Conservation (phyloP, 53 echinoderm and acorn worm genomes). For the Stichopus horrens region DNA sequence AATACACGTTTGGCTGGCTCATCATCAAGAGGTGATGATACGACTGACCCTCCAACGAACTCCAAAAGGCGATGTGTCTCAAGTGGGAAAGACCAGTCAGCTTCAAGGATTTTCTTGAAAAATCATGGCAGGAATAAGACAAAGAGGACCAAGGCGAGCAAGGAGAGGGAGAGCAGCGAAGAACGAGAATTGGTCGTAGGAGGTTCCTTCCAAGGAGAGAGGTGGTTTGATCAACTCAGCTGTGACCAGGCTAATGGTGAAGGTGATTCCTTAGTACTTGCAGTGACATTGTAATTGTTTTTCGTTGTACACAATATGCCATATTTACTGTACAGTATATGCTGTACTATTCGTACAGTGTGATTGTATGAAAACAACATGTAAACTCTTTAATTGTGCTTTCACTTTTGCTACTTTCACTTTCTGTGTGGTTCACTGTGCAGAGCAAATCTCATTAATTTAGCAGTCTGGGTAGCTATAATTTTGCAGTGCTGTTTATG, state of each 20-base stretch:
- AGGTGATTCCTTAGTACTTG: neutral
- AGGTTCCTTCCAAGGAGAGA: neutral
- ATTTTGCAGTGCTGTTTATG: too few species aligned
- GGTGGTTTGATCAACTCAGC: neutral
- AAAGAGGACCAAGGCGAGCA: neutral
- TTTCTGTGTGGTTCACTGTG: too few species aligned
- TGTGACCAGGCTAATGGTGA: neutral
- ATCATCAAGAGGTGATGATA: too few species aligned
- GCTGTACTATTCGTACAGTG: neutral
- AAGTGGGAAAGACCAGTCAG: neutral
- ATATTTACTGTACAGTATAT: neutral
- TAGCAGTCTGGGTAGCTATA: too few species aligned
- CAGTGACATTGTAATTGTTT: neutral
- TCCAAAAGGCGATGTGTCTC: neutral
- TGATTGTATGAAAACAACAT: too few species aligned
- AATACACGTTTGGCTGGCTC: neutral
- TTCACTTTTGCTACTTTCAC: too few species aligned
- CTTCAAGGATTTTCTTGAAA: constrained; percentile 1
- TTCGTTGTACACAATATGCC: neutral
- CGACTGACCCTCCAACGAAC: neutral
- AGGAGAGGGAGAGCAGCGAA: constrained; percentile 5
- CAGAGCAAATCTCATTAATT: too few species aligned
- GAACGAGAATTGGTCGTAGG: neutral
- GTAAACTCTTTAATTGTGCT: too few species aligned
- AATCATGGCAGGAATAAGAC: neutral